Evolutionary conservation across 2,113 vertebrate species (phyloP).

Genomic region (Oncorhynchus mykiss): DNA sequence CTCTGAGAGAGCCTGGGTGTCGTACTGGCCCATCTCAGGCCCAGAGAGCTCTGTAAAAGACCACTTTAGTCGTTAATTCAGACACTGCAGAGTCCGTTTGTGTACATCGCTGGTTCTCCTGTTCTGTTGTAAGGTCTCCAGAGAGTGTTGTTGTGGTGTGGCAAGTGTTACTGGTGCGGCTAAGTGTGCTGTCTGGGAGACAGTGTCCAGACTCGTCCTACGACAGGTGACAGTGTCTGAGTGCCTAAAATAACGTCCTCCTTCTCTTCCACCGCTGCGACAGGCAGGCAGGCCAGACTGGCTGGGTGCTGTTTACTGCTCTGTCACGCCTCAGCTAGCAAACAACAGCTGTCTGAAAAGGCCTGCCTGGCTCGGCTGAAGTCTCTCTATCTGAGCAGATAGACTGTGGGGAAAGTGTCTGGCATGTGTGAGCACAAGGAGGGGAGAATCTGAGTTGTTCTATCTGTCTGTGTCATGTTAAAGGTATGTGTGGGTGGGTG

Average conservation of each 20-base stretch:
- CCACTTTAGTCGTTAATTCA: neutral
- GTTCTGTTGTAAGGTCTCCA: neutral
- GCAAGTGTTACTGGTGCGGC: too few species aligned
- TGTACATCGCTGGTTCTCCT: constrained; percentile 45
- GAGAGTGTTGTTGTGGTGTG: too few species aligned
- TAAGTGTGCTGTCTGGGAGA: constrained; percentile 43
- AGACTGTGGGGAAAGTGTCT: constrained; percentile 17
- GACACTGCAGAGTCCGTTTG: constrained; percentile 30
- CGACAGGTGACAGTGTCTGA: constrained; percentile 73
- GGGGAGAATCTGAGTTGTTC: constrained; percentile 11
- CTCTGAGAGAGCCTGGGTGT: constrained; percentile 33
- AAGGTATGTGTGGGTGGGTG: neutral
- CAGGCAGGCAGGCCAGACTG: constrained; percentile 30
- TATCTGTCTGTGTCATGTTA: constrained; percentile 22
- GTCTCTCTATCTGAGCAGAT: neutral
- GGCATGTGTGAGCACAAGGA: constrained; percentile 4
- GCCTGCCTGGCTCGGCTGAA: constrained; percentile 36
- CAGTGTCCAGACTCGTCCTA: constrained; percentile 63
- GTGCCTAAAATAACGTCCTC: constrained; percentile 68
- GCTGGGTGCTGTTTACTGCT: constrained; percentile 38
- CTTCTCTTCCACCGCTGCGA: constrained; percentile 54
- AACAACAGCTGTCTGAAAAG: constrained; percentile 62
- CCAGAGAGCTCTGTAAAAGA: constrained; percentile 52
- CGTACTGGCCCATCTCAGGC: constrained; percentile 43
- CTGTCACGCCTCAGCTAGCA: constrained; percentile 61